A percentile compares a stretch with the other conserved stretches of the same genome.
Conservation (phyloP, 2,113 vertebrate species). For the Aythya baeri region DNA sequence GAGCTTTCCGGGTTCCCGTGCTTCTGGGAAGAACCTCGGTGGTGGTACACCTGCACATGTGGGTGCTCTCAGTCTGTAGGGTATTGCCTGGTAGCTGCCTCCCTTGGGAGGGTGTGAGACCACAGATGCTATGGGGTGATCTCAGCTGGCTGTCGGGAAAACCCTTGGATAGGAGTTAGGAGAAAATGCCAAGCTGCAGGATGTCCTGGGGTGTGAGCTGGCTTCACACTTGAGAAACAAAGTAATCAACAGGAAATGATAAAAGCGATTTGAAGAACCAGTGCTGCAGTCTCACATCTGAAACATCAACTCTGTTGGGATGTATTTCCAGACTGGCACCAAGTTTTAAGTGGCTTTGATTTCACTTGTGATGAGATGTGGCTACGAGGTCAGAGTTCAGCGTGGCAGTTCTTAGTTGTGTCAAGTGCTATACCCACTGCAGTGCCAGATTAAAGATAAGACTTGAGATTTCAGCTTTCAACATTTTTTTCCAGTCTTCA, state of each 20-base stretch:
- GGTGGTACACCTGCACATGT: background rate
- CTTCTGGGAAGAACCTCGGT: background rate
- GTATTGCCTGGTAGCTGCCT: background rate
- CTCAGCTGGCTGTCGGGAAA: slow-evolving; percentile 26
- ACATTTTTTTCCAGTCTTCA: background rate
- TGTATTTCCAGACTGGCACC: background rate
- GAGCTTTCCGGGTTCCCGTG: background rate
- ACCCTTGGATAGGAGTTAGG: background rate
- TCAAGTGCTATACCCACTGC: background rate
- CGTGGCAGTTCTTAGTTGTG: background rate
- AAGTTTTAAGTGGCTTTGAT: background rate
- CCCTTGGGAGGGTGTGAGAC: background rate
- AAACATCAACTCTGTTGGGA: background rate
- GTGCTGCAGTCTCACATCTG: background rate
- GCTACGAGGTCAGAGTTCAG: background rate
- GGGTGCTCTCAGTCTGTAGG: background rate
- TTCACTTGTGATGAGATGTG: background rate
- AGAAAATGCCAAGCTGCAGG: background rate
- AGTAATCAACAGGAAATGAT: background rate
- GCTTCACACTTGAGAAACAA: background rate
- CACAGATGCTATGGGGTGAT: background rate
- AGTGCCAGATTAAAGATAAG: background rate
- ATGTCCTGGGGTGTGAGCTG: background rate
- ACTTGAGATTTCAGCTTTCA: background rate
- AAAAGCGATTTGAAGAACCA: background rate